These are phyloP conservation scores for Tuta absoluta DNA, from an alignment of 2,888 invertebrate species.

Conservation along the genomic window DNA sequence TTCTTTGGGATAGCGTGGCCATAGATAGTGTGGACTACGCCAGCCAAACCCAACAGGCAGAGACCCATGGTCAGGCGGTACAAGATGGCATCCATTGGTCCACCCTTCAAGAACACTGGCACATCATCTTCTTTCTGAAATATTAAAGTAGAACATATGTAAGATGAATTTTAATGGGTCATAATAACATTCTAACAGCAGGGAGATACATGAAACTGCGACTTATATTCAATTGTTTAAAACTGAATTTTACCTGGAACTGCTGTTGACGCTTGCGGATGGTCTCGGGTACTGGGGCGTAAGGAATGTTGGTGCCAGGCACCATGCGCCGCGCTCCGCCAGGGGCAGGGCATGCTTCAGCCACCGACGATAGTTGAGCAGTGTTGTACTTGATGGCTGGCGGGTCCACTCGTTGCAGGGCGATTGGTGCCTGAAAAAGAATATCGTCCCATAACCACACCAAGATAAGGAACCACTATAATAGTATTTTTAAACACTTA, in stretches of 20 bases:
- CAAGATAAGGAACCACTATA: slow-evolving; percentile 13
- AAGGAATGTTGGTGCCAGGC: slow-evolving; percentile 72
- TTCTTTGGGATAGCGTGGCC: slow-evolving; percentile 66
- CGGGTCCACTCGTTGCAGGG: slow-evolving; percentile 71
- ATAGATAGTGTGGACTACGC: slow-evolving; percentile 67
- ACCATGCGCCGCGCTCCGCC: slow-evolving; percentile 56
- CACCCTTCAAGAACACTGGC: slow-evolving; percentile 82
- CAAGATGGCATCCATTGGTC: slow-evolving; percentile 74
- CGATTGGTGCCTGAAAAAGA: slow-evolving; percentile 63
- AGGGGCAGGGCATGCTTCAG: slow-evolving; percentile 60
- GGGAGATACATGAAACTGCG: background rate
- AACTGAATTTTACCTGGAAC: slow-evolving; percentile 65
- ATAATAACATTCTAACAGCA: background rate
- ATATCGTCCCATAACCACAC: slow-evolving; percentile 29
- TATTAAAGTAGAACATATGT: slow-evolving; percentile 1
- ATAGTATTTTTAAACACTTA: slow-evolving; percentile 48
- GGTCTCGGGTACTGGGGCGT: slow-evolving; percentile 58
- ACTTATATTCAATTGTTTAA: background rate
- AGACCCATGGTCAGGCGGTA: slow-evolving; percentile 70
- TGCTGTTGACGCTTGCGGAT: slow-evolving; percentile 61
- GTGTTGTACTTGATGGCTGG: slow-evolving; percentile 67
- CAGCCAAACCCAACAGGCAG: slow-evolving; percentile 61
- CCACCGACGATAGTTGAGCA: slow-evolving; percentile 66
- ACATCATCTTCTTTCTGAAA: slow-evolving; percentile 81
- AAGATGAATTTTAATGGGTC: background rate